Base-by-base conservation (phyloP, 2,888 invertebrate genomes). In the Drosophila picticornis region DNA sequence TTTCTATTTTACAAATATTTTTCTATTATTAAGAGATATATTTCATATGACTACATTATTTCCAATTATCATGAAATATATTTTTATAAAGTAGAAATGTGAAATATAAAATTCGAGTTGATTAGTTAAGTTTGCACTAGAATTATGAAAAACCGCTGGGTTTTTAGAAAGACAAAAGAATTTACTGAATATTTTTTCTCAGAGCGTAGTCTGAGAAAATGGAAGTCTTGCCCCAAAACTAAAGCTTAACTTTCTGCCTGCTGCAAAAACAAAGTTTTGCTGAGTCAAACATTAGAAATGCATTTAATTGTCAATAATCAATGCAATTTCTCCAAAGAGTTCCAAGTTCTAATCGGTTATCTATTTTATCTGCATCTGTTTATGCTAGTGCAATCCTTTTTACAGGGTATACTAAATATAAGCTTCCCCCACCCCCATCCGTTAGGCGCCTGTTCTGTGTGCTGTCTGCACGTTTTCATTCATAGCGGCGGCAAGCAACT, bases 401-500 rank as follows among this genome's bases (percentile, higher is more conserved):
- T 32, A 57, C 43, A 57, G 57, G 43, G 57, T 57, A 32, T 6
- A 4, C 31, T 19, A 6, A 10, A 27, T 22, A 2, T 29, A 38
- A 27, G 27, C 13, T 7, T 27, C 16, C 10, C 50, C 50, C 19
- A 48, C 4, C 7, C 32, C 51, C 22, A 43, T 10, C 40, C 10
- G 10, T 57, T 16, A 57, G 60, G 40, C 48, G 66, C 61, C 52
- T 16, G 25, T 56, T 29, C 56, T 65, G 55, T 55, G 43, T 40
- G 58, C 60, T 29, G 70, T 72, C 77, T 70, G 72, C 83, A 80
- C 80, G 83, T 77, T 86, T 89, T 89, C 84, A 87, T 87, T 84
- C 81, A 89, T 84, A 68, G 80, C 56, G 11, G 36, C 22, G 19
- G 34, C n/a, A 36, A 34, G 72, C 72, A 77, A 84, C 81, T 84